A percentile compares a stretch with the other conserved stretches of the same genome.
These are phyloP conservation scores for Protodeltote pygarga DNA, from an alignment of 2,888 invertebrate genomes.

Conservation along the genomic window DNA sequence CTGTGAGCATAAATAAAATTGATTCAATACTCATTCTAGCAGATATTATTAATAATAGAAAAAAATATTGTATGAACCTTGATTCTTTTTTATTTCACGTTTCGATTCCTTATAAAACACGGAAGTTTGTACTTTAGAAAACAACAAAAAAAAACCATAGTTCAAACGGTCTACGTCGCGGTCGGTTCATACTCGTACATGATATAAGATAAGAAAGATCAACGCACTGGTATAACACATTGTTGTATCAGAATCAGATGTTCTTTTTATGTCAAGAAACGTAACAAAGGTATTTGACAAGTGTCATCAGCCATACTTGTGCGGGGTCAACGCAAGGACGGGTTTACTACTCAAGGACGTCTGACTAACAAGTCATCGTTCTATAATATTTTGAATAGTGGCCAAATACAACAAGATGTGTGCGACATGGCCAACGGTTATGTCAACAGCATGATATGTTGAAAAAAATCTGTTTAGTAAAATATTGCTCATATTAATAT, in stretches of 20 bases:
- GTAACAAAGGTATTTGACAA: constrained; percentile 16
- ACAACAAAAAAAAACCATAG: constrained; percentile 16
- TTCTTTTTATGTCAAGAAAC: constrained; percentile 16
- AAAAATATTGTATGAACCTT: too few relatives aligned
- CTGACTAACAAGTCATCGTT: constrained; percentile 28
- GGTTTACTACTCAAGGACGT: constrained; percentile 21
- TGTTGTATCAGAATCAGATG: constrained; percentile 34
- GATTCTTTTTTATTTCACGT: too few relatives aligned
- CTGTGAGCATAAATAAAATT: too few relatives aligned
- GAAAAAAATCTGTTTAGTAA: constrained; percentile 26
- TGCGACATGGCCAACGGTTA: constrained; percentile 31
- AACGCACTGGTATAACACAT: constrained; percentile 42
- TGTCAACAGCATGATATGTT: constrained; percentile 27
- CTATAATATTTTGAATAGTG: constrained; percentile 60
- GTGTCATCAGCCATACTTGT: constrained; percentile 15
- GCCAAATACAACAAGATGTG: constrained; percentile 59
- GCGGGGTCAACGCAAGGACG: constrained; percentile 34
- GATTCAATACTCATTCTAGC: too few relatives aligned
- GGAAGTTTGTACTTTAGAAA: constrained; percentile 12
- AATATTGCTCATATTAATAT: neutral
- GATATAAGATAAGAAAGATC: constrained; percentile 42
- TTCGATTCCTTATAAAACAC: constrained; percentile 9
- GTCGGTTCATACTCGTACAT: neutral
- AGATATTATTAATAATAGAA: too few relatives aligned
- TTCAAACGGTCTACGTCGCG: constrained; percentile 19